Evolutionary conservation across 2,888 invertebrate genomes (phyloP), one percentile per base, ranked within the genome.

Genomic region (Lycia hirtaria): DNA sequence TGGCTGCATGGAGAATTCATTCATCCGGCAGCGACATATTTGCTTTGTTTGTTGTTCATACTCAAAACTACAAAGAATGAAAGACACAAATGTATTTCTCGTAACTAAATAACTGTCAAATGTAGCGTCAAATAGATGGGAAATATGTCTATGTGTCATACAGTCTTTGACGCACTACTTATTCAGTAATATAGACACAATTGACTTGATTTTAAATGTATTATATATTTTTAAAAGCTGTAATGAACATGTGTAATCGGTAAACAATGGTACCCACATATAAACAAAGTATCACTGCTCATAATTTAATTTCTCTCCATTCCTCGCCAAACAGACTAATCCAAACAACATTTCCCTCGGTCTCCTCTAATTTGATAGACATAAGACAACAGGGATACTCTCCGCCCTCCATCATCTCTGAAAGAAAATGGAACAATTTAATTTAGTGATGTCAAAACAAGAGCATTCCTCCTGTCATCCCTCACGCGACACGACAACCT

Each of bases 401-500:
- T 10, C 15, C 43, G 9, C 12, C 19, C 24, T 20, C 28, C 6
- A n/a, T 20, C 22, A 37, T 33, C 32, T 37, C 15, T 30, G 6
- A 7, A 44, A 12, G 35, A 43, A 38, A 38, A 48, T 9, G 33
- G 19, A 47, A 38, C 50, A 43, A 60, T 60, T 51, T 55, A 48
- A 44, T 60, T 43, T 41, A 5, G 26, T 17, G 30, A 26, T 20
- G 32, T 56, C 44, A 56, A 56, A 52, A 52, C 55, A 56, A 38
- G 33, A 15, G 35, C 37, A 35, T 55, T 48, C 37, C 40, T 28
- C 9, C 30, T 51, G 47, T 55, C 55, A 43, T 54, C 54, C 30
- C 28, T 57, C 47, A 43, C 35, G 44, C 32, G 22, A 56, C 45
- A n/a, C 17, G 50, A 56, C 56, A 56, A 51, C 20, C 40, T 37